A percentile compares a stretch with the other conserved stretches of the same genome.
These are phyloP conservation scores for Sialia sialis DNA, from an alignment of 2,113 vertebrate species.

Conservation along the genomic window DNA sequence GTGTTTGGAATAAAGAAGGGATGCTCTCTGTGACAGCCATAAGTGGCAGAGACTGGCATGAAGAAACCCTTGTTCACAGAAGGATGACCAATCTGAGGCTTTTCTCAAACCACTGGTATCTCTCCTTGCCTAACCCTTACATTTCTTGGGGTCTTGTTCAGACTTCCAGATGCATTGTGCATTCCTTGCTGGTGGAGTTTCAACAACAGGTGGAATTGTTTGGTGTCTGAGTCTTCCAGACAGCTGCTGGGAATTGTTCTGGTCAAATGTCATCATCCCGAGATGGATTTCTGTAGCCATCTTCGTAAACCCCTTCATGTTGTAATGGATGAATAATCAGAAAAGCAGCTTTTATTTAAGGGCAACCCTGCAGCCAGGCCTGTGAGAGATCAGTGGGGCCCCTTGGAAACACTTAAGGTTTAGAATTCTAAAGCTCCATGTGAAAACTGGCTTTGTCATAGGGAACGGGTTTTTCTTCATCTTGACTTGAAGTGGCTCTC, in stretches of 20 bases:
- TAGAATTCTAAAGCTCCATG: neutral
- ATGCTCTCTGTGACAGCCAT: neutral
- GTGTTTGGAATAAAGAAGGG: neutral
- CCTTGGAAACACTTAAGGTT: neutral
- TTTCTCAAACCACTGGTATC: neutral
- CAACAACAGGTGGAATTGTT: conserved; percentile 66
- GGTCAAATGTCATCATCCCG: neutral
- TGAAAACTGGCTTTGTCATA: neutral
- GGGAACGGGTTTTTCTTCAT: neutral
- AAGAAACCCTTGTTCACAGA: neutral
- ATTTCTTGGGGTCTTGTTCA: neutral
- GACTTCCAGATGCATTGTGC: conserved; percentile 34
- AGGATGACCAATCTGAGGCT: neutral
- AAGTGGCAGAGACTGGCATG: neutral
- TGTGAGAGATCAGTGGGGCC: neutral
- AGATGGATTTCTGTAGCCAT: neutral
- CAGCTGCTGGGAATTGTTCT: conserved; percentile 62
- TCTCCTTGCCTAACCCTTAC: neutral
- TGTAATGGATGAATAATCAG: neutral
- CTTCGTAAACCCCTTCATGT: neutral
- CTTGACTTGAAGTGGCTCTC: neutral
- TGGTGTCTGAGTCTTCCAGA: conserved; percentile 39
- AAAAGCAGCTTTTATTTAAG: neutral
- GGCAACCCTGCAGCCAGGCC: neutral
- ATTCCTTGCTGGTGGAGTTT: conserved; percentile 51